Conservation (phyloP, 2,888 invertebrate genomes). For the Erebia ligea region DNA sequence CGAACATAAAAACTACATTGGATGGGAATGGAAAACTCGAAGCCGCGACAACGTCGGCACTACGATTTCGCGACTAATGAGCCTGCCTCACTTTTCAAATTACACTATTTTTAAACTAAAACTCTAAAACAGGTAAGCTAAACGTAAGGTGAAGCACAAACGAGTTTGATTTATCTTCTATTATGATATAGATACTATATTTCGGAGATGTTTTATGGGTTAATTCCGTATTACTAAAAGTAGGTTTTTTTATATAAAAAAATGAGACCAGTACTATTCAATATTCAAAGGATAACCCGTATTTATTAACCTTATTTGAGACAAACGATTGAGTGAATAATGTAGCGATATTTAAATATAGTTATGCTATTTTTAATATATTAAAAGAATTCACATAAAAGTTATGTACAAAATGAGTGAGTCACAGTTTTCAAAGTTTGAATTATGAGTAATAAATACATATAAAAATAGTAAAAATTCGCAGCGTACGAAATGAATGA, state of each 20-base stretch:
- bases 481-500: slow-evolving; percentile 19
- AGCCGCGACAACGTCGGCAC: too few relatives aligned
- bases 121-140: too few relatives aligned
- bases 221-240: not conserved
- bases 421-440: not conserved
- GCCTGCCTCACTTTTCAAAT: too few relatives aligned
- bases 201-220: not conserved
- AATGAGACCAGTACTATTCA: not conserved
- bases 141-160: not conserved
- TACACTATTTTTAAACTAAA: too few relatives aligned
- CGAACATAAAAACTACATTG: too few relatives aligned
- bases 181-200: not conserved
- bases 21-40: too few relatives aligned
- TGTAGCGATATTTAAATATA: not conserved
- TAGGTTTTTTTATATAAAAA: not conserved
- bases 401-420: slow-evolving; percentile 11
- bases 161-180: not conserved
- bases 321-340: not conserved
- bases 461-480: slow-evolving; percentile 35
- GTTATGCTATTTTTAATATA: not conserved
- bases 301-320: not conserved
- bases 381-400: slow-evolving; percentile 1
- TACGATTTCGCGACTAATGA: too few relatives aligned
- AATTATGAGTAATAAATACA: slow-evolving; percentile 30
- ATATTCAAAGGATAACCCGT: slow-evolving; percentile 29